Percentiles rank a stretch among this genome's conserved stretches.
Evolutionary conservation across 1,140 invertebrate species (phyloP).

Genomic region (Aphelinus certus): DNA sequence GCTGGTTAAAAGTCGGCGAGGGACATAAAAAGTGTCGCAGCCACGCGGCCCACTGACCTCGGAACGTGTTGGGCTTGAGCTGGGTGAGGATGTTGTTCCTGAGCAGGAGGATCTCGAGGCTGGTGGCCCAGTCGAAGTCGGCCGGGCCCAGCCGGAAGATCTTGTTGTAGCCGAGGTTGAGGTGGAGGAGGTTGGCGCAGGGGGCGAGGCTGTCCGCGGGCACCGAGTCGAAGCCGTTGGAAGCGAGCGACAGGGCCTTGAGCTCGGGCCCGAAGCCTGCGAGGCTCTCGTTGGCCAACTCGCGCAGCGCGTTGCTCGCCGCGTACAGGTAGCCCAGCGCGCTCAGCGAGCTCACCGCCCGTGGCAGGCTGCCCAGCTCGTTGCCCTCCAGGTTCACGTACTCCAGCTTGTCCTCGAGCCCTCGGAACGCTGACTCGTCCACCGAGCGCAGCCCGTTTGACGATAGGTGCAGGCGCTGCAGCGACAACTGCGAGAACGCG

Average conservation of each 20-base stretch:
- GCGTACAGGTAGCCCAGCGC: conserved; percentile 83
- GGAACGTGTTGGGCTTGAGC: conserved; percentile 78
- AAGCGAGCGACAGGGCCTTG: conserved; percentile 81
- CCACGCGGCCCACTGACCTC: conserved; percentile 43
- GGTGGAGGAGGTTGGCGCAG: conserved; percentile 78
- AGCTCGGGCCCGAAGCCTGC: conserved; percentile 70
- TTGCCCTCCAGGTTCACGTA: conserved; percentile 87
- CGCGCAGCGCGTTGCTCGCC: conserved; percentile 79
- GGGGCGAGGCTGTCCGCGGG: conserved; percentile 72
- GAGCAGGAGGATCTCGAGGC: conserved; percentile 83
- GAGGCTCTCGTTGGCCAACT: conserved; percentile 69
- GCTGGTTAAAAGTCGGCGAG: no score
- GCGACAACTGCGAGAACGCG: conserved; percentile 74
- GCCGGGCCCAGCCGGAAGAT: conserved; percentile 78
- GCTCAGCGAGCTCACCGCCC: conserved; percentile 72
- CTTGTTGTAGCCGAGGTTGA: conserved; percentile 88
- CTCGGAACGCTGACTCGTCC: conserved; percentile 76
- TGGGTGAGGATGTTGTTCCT: conserved; percentile 85
- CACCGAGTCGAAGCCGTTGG: conserved; percentile 79
- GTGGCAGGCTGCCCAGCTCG: conserved; percentile 74
- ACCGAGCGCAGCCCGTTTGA: conserved; percentile 78
- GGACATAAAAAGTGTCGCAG: no score
- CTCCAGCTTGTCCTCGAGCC: conserved; percentile 77
- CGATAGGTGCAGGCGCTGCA: conserved; percentile 80
- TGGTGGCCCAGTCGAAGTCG: conserved; percentile 85